phyloP scores from a whole-genome alignment of 2,888 invertebrate genomes.

The Trichopoda pennipes region DNA sequence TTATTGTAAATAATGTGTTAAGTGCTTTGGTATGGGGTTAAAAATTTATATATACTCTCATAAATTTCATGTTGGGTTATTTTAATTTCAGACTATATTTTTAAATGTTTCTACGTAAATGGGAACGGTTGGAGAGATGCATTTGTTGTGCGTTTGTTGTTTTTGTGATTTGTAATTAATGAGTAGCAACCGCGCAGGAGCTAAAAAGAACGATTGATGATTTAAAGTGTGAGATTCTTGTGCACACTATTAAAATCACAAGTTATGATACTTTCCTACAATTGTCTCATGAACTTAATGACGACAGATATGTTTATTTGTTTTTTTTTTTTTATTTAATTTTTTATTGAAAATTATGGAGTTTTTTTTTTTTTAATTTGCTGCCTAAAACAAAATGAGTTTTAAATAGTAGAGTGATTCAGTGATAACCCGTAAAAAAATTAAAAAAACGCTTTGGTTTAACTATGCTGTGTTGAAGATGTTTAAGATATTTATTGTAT shows the following conservation, averaged over 20 bases:
- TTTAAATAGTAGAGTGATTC: constrained; percentile 9
- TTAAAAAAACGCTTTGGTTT: neutral
- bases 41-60: constrained; percentile 58
- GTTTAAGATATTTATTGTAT: neutral
- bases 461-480: neutral
- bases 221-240: constrained; percentile 27
- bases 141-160: constrained; percentile 34
- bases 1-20: constrained; percentile 61
- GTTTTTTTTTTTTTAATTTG: constrained; percentile 29
- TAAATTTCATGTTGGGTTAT: constrained; percentile 45
- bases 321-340: constrained; percentile 46
- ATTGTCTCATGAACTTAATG: constrained; percentile 32
- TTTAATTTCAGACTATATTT: constrained; percentile 42
- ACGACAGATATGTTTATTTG: constrained; percentile 59
- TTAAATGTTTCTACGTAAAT: constrained; percentile 50
- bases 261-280: constrained; percentile 48
- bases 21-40: constrained; percentile 64
- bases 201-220: constrained; percentile 36
- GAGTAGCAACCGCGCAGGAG: constrained; percentile 13
- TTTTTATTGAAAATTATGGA: constrained; percentile 38
- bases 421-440: constrained; percentile 38
- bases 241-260: constrained; percentile 38
- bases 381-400: constrained; percentile 46
- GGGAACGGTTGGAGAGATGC: constrained; percentile 12
- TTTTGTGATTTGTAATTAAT: constrained; percentile 32